Evolutionary conservation across 1,140 invertebrate genomes (phyloP), one percentile per base, ranked within the genome.

Genomic region (Lysiphlebus fabarum): DNA sequence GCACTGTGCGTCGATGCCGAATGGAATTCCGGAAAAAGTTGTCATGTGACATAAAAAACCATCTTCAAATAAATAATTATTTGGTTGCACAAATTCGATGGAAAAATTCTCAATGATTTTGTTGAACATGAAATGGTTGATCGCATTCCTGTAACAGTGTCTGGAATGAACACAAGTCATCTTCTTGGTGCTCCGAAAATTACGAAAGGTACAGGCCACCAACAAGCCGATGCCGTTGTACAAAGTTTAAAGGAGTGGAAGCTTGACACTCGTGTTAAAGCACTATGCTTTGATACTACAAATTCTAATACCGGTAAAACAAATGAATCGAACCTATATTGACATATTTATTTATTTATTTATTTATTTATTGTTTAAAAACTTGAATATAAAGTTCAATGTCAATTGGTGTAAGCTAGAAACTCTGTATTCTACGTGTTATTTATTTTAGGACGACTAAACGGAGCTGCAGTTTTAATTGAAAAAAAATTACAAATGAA

Each of bases 31-130:
- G 65, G 48, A 40, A 56, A 53, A 34, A 37, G 9, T 49, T 56
- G n/a, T 55, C 62, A n/a, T 8, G n/a, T 12, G 44, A 61, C 12
- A 43, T 67, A 11, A 65, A 68, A 55, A 33, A 49, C 5, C 57
- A 67, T 26, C 64, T 69, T 44, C 59, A 66, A 56, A 51, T 45
- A 10, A 47, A 12, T 2, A 17, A 12, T 5, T 26, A 33, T 48
- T 11, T 48, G 7, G 47, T 26, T 1, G 8, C 33, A n/a, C 2
- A 4, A 48, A 6, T 17, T 17, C 6, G 47, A 48, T 48, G 47
- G 47, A 6, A 48, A 48, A 17, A 48, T 48, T 11, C 26, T 48
- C 7, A 1, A 11, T 17, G 47, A 48, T 6, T 1, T 48, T 7
- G 17, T 17, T 17, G 47, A 14, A 8, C 17, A 6, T 17, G 26